A percentile compares a stretch with the other conserved stretches of the same genome.
phyloP scores from a whole-genome alignment of 37 sponge, comb jelly and placozoan species.

The Diacarnus erythraeanus region DNA sequence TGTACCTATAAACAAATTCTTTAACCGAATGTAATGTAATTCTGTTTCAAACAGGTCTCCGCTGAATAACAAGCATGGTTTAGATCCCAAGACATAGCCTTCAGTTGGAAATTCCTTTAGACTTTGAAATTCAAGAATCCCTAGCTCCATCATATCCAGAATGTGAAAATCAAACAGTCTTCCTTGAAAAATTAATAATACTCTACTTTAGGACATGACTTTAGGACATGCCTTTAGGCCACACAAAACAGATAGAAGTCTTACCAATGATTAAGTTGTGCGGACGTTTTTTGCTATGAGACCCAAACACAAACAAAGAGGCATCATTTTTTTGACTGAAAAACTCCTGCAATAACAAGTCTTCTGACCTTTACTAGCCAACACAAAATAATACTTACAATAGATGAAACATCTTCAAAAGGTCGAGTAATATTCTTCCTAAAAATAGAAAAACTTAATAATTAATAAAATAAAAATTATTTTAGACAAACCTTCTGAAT shows the following conservation, averaged over 20 bases:
- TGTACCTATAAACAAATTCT: slow-evolving; percentile 78
- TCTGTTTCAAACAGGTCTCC: slow-evolving; percentile 89
- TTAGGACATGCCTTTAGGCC: background rate
- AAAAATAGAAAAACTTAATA: background rate
- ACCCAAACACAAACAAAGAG: slow-evolving; percentile 89
- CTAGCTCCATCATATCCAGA: slow-evolving; percentile 96
- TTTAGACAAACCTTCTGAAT: slow-evolving; percentile 45
- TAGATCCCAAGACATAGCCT: slow-evolving; percentile 69
- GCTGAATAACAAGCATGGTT: slow-evolving; percentile 87
- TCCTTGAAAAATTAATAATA: slow-evolving; percentile 34
- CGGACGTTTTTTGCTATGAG: slow-evolving; percentile 94
- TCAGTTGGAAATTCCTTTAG: slow-evolving; percentile 42
- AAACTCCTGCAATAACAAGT: slow-evolving; percentile 57
- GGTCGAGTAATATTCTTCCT: slow-evolving; percentile 75
- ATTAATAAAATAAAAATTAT: background rate
- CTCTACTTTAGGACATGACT: background rate
- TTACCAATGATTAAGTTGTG: slow-evolving; percentile 89
- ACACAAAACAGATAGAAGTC: too few relatives aligned
- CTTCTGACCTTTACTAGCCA: background rate
- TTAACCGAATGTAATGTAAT: slow-evolving; percentile 53
- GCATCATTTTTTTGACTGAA: slow-evolving; percentile 82
- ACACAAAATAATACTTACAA: slow-evolving; percentile 44
- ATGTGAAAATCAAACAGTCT: slow-evolving; percentile 81
- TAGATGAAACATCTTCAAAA: slow-evolving; percentile 74
- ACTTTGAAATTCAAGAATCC: slow-evolving; percentile 68